These are phyloP conservation scores for Nephrotoma appendiculata DNA, from an alignment of 2,888 invertebrate genomes.

Conservation along the genomic window DNA sequence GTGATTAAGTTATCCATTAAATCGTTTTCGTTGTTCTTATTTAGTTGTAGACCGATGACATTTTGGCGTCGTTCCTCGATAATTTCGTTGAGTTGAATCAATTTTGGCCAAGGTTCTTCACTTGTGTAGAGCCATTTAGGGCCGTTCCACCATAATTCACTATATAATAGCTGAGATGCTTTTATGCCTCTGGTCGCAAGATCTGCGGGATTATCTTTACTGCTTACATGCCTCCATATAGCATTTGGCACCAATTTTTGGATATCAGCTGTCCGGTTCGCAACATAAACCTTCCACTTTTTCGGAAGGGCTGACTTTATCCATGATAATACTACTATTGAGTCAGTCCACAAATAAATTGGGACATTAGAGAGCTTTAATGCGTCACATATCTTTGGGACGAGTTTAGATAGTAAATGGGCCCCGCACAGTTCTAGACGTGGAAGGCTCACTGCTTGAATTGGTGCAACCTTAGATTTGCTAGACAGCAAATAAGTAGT, in stretches of 20 bases:
- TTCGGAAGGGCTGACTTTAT: too few species aligned
- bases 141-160: not conserved
- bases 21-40: too few species aligned
- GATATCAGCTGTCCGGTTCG: too few species aligned
- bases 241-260: too few species aligned
- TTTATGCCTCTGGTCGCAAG: too few species aligned
- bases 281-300: too few species aligned
- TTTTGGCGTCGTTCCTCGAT: too few species aligned
- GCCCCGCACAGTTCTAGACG: not conserved
- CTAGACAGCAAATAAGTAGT: not conserved
- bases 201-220: too few species aligned
- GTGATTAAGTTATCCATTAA: too few species aligned
- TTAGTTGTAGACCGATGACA: too few species aligned
- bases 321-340: not conserved
- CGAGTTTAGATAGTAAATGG: not conserved
- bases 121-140: not conserved
- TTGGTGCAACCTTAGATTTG: not conserved
- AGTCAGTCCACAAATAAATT: not conserved
- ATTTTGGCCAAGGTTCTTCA: not conserved
- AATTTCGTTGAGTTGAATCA: too few species aligned
- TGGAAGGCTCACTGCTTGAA: not conserved
- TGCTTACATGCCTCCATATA: too few species aligned
- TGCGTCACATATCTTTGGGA: not conserved
- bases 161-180: not conserved
- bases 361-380: not conserved